Evolutionary conservation across 1,140 invertebrate species (phyloP).

Genomic region (Hycleus phaleratus): DNA sequence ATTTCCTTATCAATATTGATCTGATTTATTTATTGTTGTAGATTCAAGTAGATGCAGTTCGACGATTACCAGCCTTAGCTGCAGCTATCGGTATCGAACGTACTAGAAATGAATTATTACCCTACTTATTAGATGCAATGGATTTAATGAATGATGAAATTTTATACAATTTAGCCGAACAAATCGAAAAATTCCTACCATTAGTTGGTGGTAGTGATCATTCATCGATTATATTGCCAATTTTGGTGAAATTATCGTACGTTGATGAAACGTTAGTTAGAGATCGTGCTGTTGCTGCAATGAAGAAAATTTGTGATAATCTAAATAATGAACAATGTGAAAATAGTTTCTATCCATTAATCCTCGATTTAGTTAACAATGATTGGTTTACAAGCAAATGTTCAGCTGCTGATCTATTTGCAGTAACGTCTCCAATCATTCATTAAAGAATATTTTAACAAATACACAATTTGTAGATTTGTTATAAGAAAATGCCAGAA

Average conservation of each 20-base stretch:
- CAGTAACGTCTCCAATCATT: constrained; percentile 18
- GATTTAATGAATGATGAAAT: constrained; percentile 29
- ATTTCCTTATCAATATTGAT: background rate
- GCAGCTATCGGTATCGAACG: constrained; percentile 23
- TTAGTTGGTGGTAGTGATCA: constrained; percentile 31
- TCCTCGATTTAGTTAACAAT: constrained; percentile 20
- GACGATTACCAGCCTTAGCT: constrained; percentile 25
- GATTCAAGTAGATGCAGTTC: constrained; percentile 27
- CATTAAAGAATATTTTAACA: background rate
- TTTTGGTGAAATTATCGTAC: constrained; percentile 24
- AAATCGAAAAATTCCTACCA: constrained; percentile 29
- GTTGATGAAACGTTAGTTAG: constrained; percentile 30
- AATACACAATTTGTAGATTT: constrained; percentile 21
- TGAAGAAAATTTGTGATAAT: constrained; percentile 19
- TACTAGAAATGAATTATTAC: constrained; percentile 29
- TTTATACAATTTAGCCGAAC: constrained; percentile 24
- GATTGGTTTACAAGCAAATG: constrained; percentile 36
- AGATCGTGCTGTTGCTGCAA: constrained; percentile 25
- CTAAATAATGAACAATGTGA: constrained; percentile 23
- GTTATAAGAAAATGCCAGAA: constrained; percentile 27
- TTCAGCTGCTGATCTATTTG: constrained; percentile 24
- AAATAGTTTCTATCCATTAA: constrained; percentile 14
- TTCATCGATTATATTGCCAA: constrained; percentile 23
- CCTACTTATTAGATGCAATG: constrained; percentile 21
- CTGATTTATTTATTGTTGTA: constrained; percentile 9